Evolutionary conservation across 2,888 invertebrate genomes (phyloP), one percentile per base, ranked within the genome.

Genomic region (Nomada ferruginata): DNA sequence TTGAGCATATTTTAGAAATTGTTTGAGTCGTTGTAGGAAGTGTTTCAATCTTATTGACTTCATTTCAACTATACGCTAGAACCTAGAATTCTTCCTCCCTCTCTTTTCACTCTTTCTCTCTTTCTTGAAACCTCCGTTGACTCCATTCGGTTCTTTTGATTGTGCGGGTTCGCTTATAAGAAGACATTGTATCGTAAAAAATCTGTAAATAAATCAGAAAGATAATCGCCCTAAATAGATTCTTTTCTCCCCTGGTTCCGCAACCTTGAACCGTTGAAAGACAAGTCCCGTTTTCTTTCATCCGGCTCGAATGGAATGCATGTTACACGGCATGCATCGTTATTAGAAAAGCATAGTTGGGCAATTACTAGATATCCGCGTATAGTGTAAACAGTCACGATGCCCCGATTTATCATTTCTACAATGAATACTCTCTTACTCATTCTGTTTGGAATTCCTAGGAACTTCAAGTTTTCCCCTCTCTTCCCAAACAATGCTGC

Each of bases 1-100:
- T 93, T 93, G 92, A 92, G 92, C 92, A 92, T 91, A 91, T 92
- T 93, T 93, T 92, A 92, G 92, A 93, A 92, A 93, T 92, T 90
- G 90, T 92, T 92, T 86, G 89, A 91, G 89, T 93, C 92, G 92
- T 92, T 92, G 92, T 92, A 92, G 92, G 91, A 92, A 93, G 92
- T 92, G 83, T 91, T 70, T 90, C 89, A 88, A 91, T 92, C 90
- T 53, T 76, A 91, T 92, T 90, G 90, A 92, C 89, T 86, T 88
- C 89, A 91, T 92, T 91, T 90, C 85, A 71, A 92, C 92, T 92
- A 91, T 92, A 93, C 91, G 91, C 91, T 86, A 89, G 86, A 86
- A 86, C 77, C 87, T 85, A 88, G 86, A 75, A 20, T 69, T 72
- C 23, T 82, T 20, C 71, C 20, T 76, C 52, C 59, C 13, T 74